These are phyloP conservation scores for Macroglossus sobrinus DNA, from an alignment of 2,113 vertebrate genomes.

Conservation along the genomic window DNA sequence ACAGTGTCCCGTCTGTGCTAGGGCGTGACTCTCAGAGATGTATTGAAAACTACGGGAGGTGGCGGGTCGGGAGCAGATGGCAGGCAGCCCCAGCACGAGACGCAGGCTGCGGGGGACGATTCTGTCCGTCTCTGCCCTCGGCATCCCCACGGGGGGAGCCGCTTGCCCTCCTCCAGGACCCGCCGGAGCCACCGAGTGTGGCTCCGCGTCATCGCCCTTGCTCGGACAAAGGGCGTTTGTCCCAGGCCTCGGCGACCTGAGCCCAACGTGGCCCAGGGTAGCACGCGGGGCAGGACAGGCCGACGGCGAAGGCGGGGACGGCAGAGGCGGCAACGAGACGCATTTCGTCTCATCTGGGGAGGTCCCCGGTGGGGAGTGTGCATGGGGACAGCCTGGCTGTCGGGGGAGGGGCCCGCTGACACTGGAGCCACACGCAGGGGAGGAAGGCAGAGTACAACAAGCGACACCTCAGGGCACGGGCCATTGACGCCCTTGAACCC, in stretches of 20 bases:
- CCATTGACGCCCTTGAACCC: neutral
- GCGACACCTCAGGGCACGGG: neutral
- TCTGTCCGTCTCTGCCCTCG: too few species aligned
- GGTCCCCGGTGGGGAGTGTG: neutral
- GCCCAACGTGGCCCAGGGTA: too few species aligned
- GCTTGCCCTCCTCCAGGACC: too few species aligned
- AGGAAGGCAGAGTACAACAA: neutral
- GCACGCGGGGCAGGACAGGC: too few species aligned
- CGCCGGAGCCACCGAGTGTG: too few species aligned
- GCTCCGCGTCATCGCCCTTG: too few species aligned
- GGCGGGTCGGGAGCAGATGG: neutral
- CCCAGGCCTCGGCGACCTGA: too few species aligned
- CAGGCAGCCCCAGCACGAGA: neutral
- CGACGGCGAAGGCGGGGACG: too few species aligned
- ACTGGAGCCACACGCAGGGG: neutral
- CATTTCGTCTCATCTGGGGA: neutral
- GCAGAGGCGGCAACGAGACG: neutral
- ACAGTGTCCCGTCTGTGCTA: neutral
- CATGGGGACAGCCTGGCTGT: neutral
- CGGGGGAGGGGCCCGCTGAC: neutral
- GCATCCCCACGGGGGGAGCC: too few species aligned
- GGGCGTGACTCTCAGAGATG: neutral
- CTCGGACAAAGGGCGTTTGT: too few species aligned
- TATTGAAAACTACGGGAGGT: neutral
- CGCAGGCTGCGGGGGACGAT: too few species aligned